phyloP scores from a whole-genome alignment of 2,888 invertebrate genomes.

The Tolmerus cingulatus region DNA sequence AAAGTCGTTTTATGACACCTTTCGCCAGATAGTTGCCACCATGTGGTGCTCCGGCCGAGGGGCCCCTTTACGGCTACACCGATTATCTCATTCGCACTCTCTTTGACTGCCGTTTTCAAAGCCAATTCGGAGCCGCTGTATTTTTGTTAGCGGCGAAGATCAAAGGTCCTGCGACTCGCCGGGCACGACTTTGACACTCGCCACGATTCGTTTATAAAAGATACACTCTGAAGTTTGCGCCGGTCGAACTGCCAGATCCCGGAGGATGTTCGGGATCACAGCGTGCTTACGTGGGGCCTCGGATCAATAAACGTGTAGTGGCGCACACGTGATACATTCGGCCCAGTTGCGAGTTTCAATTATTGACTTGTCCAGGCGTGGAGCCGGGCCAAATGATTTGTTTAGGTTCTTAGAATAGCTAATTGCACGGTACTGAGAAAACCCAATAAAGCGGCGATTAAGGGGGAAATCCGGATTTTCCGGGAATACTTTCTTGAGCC shows the following conservation, averaged over 20 bases:
- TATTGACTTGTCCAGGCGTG: constrained; percentile 10
- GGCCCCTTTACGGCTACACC: constrained; percentile 18
- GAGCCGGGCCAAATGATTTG: constrained; percentile 36
- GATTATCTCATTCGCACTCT: constrained; percentile 47
- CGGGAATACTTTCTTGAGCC: neutral
- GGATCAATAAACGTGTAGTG: neutral
- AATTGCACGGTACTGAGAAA: constrained; percentile 41
- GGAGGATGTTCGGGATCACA: neutral
- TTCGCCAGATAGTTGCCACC: constrained; percentile 25
- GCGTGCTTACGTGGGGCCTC: neutral
- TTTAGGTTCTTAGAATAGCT: constrained; percentile 46
- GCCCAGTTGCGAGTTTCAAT: neutral
- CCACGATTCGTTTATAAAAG: constrained; percentile 35
- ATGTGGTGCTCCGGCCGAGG: constrained; percentile 38
- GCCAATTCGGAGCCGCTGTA: neutral
- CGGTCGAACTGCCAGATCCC: neutral
- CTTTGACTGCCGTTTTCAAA: constrained; percentile 46
- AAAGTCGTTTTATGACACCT: constrained; percentile 35
- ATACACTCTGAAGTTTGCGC: constrained; percentile 2
- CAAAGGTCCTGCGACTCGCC: neutral
- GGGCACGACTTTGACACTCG: constrained; percentile 33
- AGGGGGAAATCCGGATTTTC: constrained; percentile 11
- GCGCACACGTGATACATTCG: constrained; percentile 6
- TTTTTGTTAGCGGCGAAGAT: constrained; percentile 26
- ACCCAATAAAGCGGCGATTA: constrained; percentile 46